Conservation (phyloP, 2,888 invertebrate species). For the Synergus itoensis region DNA sequence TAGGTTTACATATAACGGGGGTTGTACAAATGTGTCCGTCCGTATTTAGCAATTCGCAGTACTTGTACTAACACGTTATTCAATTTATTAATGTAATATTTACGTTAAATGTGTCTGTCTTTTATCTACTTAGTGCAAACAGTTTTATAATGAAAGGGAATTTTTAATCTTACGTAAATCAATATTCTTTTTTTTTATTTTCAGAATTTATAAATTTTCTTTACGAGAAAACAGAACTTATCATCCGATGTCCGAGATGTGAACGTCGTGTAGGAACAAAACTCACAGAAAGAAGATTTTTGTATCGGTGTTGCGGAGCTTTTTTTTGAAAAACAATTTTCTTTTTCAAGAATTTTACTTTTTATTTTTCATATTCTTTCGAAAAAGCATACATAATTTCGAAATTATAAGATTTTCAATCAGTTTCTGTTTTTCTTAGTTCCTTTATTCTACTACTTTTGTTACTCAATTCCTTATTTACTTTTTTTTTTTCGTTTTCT, state of each 20-base stretch:
- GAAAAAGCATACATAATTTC: not conserved
- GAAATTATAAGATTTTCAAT: not conserved
- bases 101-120: not conserved
- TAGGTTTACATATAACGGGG: not conserved
- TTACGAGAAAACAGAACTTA: too few species aligned
- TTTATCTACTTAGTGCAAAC: not conserved
- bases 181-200: not conserved
- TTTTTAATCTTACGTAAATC: not conserved
- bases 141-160: not conserved
- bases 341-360: not conserved
- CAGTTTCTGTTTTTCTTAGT: not conserved
- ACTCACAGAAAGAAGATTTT: not conserved
- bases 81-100: not conserved
- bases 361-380: not conserved
- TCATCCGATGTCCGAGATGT: not conserved
- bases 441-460: too few species aligned
- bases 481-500: not conserved
- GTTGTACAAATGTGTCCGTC: not conserved
- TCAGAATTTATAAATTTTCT: not conserved
- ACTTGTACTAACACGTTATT: not conserved
- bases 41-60: not conserved
- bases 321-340: not conserved
- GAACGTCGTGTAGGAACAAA: accelerated
- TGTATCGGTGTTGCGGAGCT: not conserved
- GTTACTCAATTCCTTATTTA: not conserved